Evolutionary conservation across 2,113 vertebrate species (phyloP).

Genomic region (Gobio gobio): DNA sequence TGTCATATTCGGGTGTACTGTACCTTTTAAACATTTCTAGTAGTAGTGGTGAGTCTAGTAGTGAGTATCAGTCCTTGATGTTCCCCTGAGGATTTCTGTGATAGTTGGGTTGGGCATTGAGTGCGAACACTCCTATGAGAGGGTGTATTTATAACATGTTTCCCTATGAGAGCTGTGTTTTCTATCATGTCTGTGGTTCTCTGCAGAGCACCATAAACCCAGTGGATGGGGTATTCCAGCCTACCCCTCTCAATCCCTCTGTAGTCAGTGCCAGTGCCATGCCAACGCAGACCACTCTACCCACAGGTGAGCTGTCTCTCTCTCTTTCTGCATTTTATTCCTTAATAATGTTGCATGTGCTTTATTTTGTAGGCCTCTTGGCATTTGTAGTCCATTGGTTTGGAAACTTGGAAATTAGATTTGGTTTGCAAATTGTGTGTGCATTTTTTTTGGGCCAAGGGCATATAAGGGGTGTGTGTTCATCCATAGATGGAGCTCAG

Average conservation of each 20-base stretch:
- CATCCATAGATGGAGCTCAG: constrained; percentile 84
- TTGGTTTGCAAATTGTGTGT: constrained; percentile 36
- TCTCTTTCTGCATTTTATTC: not conserved
- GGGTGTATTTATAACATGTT: not conserved
- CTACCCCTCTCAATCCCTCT: constrained; percentile 83
- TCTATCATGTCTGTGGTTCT: constrained; percentile 43
- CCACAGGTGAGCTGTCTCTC: constrained; percentile 79
- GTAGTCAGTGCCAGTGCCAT: constrained; percentile 88
- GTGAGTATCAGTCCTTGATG: not conserved
- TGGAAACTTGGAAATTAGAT: constrained; percentile 11
- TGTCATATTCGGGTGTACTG: not conserved
- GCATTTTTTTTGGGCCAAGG: constrained; percentile 32
- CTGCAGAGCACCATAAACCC: constrained; percentile 97
- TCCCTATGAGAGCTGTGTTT: constrained; percentile 42
- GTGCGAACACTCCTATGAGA: not conserved
- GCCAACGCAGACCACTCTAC: constrained; percentile 93
- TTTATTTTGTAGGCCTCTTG: not conserved
- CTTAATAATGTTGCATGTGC: not conserved
- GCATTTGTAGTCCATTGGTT: not conserved
- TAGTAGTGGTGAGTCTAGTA: too few relatives aligned
- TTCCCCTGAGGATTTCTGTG: not conserved
- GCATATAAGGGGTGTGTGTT: constrained; percentile 39
- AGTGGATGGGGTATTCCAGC: constrained; percentile 94
- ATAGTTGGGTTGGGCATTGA: not conserved
- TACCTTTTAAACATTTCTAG: not conserved